Conservation (phyloP, 2,797 vertebrate species). For the Bradypodion ventrale region DNA sequence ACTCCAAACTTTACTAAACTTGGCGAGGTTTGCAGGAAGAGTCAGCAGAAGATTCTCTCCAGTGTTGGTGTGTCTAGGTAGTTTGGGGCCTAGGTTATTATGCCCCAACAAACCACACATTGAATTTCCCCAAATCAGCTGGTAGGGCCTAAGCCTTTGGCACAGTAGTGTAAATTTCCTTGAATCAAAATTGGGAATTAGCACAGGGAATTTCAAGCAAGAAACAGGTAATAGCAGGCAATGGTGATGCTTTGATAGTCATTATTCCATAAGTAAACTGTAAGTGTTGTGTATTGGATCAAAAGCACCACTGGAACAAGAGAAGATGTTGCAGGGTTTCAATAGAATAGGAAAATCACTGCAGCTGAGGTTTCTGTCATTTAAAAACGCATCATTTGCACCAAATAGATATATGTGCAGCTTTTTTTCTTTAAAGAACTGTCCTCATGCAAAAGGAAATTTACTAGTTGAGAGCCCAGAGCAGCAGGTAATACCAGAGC, state of each 20-base stretch:
- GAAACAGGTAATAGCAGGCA: not conserved
- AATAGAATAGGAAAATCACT: not conserved
- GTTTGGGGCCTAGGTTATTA: too few species aligned
- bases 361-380: not conserved
- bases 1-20: too few species aligned
- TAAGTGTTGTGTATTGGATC: not conserved
- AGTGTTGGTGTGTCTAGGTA: too few species aligned
- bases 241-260: not conserved
- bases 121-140: too few species aligned
- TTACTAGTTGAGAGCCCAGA: slow-evolving; percentile 26
- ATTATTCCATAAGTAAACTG: not conserved
- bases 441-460: slow-evolving; percentile 29
- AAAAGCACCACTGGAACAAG: not conserved
- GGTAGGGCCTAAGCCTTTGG: too few species aligned
- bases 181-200: not conserved
- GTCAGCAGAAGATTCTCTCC: too few species aligned
- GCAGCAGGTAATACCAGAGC: slow-evolving; percentile 31
- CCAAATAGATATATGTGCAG: slow-evolving; percentile 2
- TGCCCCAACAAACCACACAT: too few species aligned
- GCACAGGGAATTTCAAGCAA: not conserved
- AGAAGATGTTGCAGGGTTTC: not conserved
- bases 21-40: too few species aligned
- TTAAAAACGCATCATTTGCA: not conserved
- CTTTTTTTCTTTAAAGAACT: slow-evolving; percentile 29
- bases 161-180: not conserved